phyloP scores from a whole-genome alignment of 2,113 vertebrate species.

The Pongo pygmaeus region DNA sequence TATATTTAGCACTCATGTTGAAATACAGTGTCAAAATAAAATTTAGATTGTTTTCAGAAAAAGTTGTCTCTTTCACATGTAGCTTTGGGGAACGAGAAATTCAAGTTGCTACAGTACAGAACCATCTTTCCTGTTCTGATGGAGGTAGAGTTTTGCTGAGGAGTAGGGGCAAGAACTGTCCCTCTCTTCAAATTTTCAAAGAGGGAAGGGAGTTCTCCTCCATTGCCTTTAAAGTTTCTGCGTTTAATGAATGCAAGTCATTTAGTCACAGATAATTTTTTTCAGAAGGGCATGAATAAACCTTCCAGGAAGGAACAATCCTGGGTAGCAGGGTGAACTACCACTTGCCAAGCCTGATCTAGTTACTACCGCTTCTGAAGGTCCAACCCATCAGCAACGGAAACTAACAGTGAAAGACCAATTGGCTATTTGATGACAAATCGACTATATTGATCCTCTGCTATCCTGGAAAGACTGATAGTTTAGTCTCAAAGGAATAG shows the following conservation, averaged over 20 bases:
- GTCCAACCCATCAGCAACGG: background rate
- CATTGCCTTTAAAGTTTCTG: background rate
- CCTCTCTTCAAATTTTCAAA: background rate
- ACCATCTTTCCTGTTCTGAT: background rate
- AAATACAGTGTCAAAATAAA: background rate
- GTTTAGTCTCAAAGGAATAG: background rate
- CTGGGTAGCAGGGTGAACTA: background rate
- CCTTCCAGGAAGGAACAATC: background rate
- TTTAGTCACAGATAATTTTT: background rate
- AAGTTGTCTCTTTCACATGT: background rate
- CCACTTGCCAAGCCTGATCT: background rate
- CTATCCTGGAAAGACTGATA: background rate
- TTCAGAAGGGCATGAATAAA: background rate
- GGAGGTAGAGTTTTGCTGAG: background rate
- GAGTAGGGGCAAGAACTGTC: background rate
- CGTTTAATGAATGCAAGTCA: background rate
- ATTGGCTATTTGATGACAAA: background rate
- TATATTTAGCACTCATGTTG: background rate
- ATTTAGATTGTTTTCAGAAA: background rate
- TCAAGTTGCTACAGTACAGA: background rate
- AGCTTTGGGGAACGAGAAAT: background rate
- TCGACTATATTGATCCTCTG: background rate
- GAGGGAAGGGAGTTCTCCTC: background rate
- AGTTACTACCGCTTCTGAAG: background rate
- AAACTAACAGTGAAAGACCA: background rate